Evolutionary conservation across 2,888 invertebrate species (phyloP).

Genomic region (Theretra japonica): DNA sequence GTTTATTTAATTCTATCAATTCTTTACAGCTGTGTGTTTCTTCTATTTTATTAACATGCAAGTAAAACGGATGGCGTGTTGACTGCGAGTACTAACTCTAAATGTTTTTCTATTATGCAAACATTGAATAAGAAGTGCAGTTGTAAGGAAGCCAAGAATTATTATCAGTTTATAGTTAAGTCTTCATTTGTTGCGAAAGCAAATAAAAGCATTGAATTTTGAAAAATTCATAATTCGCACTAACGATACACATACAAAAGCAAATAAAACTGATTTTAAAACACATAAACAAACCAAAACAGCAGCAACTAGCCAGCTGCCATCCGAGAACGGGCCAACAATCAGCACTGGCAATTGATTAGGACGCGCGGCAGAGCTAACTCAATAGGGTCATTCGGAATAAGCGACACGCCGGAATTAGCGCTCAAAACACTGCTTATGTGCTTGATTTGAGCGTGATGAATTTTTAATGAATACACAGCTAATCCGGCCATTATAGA

Average conservation of each 20-base stretch:
- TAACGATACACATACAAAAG: background rate
- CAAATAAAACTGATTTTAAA: background rate
- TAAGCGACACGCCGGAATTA: background rate
- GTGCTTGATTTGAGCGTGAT: conserved; percentile 11
- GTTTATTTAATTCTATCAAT: conserved; percentile 16
- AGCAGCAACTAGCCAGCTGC: conserved; percentile 9
- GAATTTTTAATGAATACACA: conserved; percentile 26
- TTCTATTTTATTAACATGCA: background rate
- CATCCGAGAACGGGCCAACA: conserved; percentile 11
- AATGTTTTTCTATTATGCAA: too few species aligned
- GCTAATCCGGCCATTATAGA: conserved; percentile 29
- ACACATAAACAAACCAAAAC: conserved; percentile 16
- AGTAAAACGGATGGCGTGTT: background rate
- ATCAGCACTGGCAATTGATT: conserved; percentile 21
- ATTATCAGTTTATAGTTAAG: too few species aligned
- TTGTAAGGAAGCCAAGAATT: too few species aligned
- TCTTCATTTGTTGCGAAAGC: too few species aligned
- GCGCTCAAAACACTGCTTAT: conserved; percentile 2
- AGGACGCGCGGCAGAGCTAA: background rate
- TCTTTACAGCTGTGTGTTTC: background rate
- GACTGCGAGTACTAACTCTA: background rate
- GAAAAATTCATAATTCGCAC: background rate
- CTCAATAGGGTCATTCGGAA: conserved; percentile 5
- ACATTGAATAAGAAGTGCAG: too few species aligned
- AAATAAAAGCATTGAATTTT: too few species aligned